A percentile compares a stretch with the other conserved stretches of the same genome.
Conservation (phyloP, 2,113 vertebrate genomes). For the Tragelaphus scriptus region DNA sequence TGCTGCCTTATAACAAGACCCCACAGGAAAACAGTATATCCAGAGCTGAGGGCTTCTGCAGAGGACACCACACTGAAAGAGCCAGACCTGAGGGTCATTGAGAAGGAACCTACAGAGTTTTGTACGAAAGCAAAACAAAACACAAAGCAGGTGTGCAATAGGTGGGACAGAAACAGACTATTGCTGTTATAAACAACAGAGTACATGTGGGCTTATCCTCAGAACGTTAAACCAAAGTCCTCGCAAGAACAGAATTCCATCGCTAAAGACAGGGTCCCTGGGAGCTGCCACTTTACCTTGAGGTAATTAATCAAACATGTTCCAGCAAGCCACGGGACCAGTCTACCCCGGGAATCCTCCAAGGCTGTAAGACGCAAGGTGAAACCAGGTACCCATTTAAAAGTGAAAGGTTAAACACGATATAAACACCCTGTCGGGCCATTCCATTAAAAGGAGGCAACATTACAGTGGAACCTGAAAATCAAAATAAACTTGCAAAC, state of each 20-base stretch:
- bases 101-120: background rate
- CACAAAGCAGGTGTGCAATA: background rate
- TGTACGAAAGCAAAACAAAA: background rate
- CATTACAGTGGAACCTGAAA: background rate
- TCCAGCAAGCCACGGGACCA: fast-evolving
- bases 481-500: slow-evolving; percentile 28
- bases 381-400: background rate
- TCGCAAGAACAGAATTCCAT: background rate
- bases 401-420: background rate
- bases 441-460: background rate
- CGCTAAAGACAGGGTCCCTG: background rate
- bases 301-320: background rate
- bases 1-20: background rate
- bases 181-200: background rate
- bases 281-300: background rate
- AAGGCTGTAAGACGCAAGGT: background rate
- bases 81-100: background rate
- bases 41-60: background rate
- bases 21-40: background rate
- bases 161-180: background rate
- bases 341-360: fast-evolving
- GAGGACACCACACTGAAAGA: background rate
- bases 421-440: background rate
- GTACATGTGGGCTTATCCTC: background rate
- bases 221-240: background rate